These are phyloP conservation scores for Equus przewalskii DNA, from an alignment of 2,113 vertebrate species.

Conservation along the genomic window DNA sequence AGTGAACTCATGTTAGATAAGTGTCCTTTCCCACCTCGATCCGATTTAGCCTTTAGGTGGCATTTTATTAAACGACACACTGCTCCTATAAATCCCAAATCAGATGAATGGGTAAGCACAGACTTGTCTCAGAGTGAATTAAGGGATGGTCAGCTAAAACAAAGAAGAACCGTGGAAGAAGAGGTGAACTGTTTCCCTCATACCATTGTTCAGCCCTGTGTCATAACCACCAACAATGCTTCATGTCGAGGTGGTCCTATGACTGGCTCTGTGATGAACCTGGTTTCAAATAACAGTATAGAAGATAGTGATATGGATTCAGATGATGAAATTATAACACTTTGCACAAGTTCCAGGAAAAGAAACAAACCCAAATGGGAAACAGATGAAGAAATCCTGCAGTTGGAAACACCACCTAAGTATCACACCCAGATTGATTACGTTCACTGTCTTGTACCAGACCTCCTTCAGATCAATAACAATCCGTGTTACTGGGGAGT, in stretches of 20 bases:
- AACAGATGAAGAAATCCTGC: conserved; percentile 87
- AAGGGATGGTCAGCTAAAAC: conserved; percentile 82
- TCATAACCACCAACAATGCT: conserved; percentile 64
- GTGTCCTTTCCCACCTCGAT: conserved; percentile 96
- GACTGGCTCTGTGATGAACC: conserved; percentile 75
- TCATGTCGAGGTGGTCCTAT: conserved; percentile 73
- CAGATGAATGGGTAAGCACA: conserved; percentile 88
- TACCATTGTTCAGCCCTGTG: conserved; percentile 77
- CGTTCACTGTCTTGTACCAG: conserved; percentile 95
- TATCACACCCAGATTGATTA: conserved; percentile 92
- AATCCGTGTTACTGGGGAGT: conserved; percentile 98
- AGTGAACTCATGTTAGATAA: conserved; percentile 97
- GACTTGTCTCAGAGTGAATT: conserved; percentile 84
- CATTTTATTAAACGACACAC: conserved; percentile 96
- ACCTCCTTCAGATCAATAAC: conserved; percentile 98
- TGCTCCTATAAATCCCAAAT: conserved; percentile 84
- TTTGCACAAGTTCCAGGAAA: conserved; percentile 89
- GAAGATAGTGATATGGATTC: conserved; percentile 95
- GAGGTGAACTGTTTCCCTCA: conserved; percentile 82
- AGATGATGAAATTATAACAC: conserved; percentile 87
- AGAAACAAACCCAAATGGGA: conserved; percentile 92
- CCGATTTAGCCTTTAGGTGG: conserved; percentile 96
- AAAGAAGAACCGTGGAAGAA: conserved; percentile 67
- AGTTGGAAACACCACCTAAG: conserved; percentile 87
- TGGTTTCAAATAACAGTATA: conserved; percentile 81